Conservation (phyloP, 2,113 vertebrate species). For the Tetraodon nigroviridis region DNA sequence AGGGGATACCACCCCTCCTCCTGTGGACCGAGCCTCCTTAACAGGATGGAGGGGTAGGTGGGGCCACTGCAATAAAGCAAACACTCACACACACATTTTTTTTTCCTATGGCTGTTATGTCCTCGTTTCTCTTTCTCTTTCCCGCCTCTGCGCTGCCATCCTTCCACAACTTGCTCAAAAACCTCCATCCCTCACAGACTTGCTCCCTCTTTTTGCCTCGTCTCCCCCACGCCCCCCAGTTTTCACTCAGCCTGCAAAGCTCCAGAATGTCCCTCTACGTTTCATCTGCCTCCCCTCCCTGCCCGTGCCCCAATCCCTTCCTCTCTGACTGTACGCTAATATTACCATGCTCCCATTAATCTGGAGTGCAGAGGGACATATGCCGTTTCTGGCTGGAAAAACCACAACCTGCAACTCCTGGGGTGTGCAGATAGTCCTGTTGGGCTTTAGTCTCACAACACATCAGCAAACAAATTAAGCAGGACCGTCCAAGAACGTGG, state of each 20-base stretch:
- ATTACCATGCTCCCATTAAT: conserved; percentile 79
- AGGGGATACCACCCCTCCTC: conserved; percentile 71
- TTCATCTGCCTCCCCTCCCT: conserved; percentile 18
- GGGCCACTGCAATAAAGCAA: conserved; percentile 71
- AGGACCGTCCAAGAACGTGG: conserved; percentile 54
- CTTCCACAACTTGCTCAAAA: conserved; percentile 53
- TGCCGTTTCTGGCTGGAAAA: conserved; percentile 77
- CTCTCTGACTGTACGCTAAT: conserved; percentile 69
- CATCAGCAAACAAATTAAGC: conserved; percentile 74
- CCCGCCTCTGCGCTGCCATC: conserved; percentile 66
- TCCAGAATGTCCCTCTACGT: conserved; percentile 37
- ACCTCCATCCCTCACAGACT: conserved; percentile 33
- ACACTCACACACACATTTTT: conserved; percentile 51
- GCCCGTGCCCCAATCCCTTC: conserved; percentile 35
- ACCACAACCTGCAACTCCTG: conserved; percentile 74
- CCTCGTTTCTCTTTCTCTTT: conserved; percentile 50
- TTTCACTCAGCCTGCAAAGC: conserved; percentile 38
- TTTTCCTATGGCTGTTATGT: conserved; percentile 60
- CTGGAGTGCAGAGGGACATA: conserved; percentile 75
- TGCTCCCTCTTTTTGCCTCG: conserved; percentile 32
- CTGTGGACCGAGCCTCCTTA: conserved; percentile 67
- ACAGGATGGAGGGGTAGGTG: conserved; percentile 72
- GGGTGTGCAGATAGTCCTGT: conserved; percentile 16
- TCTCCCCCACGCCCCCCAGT: conserved; percentile 30
- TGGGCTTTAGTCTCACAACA: conserved; percentile 66